Percentiles rank a stretch among this genome's conserved stretches.
Evolutionary conservation across 2,797 vertebrate genomes (phyloP).

Genomic region (Myripristis murdjan): DNA sequence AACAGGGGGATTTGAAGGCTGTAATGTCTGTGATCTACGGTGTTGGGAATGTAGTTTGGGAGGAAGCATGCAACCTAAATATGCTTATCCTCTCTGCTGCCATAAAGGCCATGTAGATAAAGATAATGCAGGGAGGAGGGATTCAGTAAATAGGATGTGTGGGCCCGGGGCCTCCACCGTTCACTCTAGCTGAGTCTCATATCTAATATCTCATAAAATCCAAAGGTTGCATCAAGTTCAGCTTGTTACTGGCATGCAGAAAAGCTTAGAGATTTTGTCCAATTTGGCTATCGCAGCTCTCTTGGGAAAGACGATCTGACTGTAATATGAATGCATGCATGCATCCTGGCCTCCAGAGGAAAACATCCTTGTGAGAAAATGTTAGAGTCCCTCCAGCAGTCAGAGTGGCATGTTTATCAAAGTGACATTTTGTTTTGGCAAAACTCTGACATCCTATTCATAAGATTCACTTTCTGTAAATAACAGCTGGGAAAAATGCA

Average conservation of each 20-base stretch:
- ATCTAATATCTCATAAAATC: too few species aligned
- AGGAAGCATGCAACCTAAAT: slow-evolving; percentile 87
- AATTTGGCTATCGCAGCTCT: slow-evolving; percentile 66
- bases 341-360: slow-evolving; percentile 70
- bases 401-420: slow-evolving; percentile 74
- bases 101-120: slow-evolving; percentile 72
- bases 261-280: slow-evolving; percentile 69
- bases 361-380: slow-evolving; percentile 81
- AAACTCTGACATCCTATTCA: slow-evolving; percentile 52
- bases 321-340: slow-evolving; percentile 51
- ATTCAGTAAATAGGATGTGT: slow-evolving; percentile 51
- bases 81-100: slow-evolving; percentile 80
- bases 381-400: slow-evolving; percentile 59
- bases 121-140: slow-evolving; percentile 57
- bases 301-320: slow-evolving; percentile 61
- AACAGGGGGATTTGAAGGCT: slow-evolving; percentile 79
- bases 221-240: slow-evolving; percentile 80
- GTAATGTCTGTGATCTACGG: slow-evolving; percentile 86
- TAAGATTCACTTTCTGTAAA: slow-evolving; percentile 63
- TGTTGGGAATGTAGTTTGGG: slow-evolving; percentile 81
- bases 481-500: slow-evolving; percentile 34
- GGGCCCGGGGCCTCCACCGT: slow-evolving; percentile 43
- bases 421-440: slow-evolving; percentile 78
- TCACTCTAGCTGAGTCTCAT: slow-evolving; percentile 37
- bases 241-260: slow-evolving; percentile 55